Conservation (phyloP, 2,888 invertebrate species). For the Ectobius pallidus region DNA sequence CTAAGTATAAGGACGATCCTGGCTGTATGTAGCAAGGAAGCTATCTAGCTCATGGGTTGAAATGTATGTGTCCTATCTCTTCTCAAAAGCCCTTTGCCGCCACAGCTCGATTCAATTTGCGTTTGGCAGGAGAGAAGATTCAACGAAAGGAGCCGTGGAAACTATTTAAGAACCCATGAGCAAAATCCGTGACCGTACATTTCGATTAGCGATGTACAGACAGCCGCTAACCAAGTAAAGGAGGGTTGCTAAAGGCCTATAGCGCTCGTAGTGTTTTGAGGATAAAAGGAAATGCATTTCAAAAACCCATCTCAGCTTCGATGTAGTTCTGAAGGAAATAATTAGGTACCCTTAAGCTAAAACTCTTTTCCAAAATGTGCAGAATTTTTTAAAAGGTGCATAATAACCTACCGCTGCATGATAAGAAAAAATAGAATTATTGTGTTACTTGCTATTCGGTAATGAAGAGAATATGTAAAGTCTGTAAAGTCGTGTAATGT, state of each 20-base stretch:
- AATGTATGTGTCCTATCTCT: conserved; percentile 27
- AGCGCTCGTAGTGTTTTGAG: not conserved
- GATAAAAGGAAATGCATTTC: conserved; percentile 14
- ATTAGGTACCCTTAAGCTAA: too few relatives aligned
- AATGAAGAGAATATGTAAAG: too few relatives aligned
- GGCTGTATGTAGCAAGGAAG: not conserved
- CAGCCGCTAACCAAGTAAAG: not conserved
- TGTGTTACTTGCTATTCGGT: too few relatives aligned
- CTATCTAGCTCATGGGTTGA: not conserved
- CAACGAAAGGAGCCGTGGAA: conserved; percentile 9
- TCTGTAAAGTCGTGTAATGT: too few relatives aligned
- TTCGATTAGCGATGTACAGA: conserved; percentile 25
- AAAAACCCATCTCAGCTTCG: not conserved
- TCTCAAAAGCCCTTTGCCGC: conserved; percentile 24
- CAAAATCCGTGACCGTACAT: conserved; percentile 31
- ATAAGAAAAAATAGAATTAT: too few relatives aligned
- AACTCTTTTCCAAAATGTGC: too few relatives aligned
- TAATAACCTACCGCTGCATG: too few relatives aligned
- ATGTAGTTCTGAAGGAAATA: not conserved
- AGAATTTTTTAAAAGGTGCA: too few relatives aligned
- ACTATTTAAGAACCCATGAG: conserved; percentile 30
- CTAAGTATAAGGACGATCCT: not conserved
- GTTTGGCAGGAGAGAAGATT: conserved; percentile 21
- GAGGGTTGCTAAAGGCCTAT: not conserved
- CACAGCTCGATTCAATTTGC: conserved; percentile 30